Evolutionary conservation across 2,797 vertebrate species (phyloP).

Genomic region (Lophius americanus): DNA sequence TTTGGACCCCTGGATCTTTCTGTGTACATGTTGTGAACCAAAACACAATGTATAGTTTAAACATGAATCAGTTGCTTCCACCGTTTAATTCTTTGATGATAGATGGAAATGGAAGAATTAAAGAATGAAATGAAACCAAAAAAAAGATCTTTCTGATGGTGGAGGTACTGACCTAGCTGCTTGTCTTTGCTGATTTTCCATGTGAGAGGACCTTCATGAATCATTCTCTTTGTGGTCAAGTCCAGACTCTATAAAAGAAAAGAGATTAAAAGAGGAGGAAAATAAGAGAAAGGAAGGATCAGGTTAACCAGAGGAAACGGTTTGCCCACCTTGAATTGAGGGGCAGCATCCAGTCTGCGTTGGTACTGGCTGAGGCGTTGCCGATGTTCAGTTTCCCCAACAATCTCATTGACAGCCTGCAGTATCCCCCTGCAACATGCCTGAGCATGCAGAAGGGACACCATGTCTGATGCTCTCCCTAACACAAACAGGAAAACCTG

Average conservation of each 20-base stretch:
- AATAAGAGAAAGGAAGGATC: not conserved
- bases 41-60: no score
- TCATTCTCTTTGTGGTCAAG: conserved; percentile 89
- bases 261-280: not conserved
- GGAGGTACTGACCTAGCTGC: conserved; percentile 83
- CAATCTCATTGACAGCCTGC: conserved; percentile 88
- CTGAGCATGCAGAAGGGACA: conserved; percentile 85
- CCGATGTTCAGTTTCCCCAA: conserved; percentile 87
- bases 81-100: no score
- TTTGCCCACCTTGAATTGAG: conserved; percentile 87
- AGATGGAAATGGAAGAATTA: no score
- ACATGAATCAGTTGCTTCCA: no score
- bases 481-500: not conserved
- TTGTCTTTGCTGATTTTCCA: conserved; percentile 95
- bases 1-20: no score
- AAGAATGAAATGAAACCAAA: no score
- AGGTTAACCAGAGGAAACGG: fast-evolving
- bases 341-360: conserved; percentile 88
- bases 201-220: conserved; percentile 90
- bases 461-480: conserved; percentile 85
- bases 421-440: conserved; percentile 90
- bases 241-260: conserved; percentile 85
- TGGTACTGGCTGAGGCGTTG: conserved; percentile 90
- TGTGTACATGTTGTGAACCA: no score
- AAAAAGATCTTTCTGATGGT: no score